These are phyloP conservation scores for Porites lobata DNA, from an alignment of 92 coral and sea anemone species.

Conservation along the genomic window DNA sequence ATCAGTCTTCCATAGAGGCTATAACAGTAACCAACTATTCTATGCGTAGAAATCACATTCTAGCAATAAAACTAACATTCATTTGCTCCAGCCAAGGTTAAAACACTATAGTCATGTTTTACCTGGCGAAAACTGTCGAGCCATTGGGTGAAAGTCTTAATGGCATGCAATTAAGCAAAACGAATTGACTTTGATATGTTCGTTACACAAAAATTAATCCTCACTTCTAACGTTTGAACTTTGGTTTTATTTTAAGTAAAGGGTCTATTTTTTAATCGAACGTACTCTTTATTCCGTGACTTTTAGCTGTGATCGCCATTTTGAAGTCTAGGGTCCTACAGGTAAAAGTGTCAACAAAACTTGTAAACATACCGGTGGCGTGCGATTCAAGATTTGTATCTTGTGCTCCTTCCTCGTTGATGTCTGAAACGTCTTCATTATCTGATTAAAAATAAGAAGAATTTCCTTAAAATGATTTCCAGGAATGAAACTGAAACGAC, in stretches of 20 bases:
- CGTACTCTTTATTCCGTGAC: slow-evolving; percentile 12
- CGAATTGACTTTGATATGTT: neutral
- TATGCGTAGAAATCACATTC: neutral
- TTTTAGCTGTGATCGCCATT: slow-evolving; percentile 8
- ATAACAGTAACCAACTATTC: too few species aligned
- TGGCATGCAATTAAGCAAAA: neutral
- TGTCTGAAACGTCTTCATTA: slow-evolving; percentile 43
- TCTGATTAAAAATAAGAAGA: slow-evolving; percentile 5
- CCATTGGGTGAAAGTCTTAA: neutral
- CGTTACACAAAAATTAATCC: neutral
- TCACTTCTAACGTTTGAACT: neutral
- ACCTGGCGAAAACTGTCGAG: neutral
- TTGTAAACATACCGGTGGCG: slow-evolving; percentile 62
- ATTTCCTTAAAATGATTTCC: neutral
- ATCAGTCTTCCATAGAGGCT: too few species aligned
- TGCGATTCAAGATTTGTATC: slow-evolving; percentile 16
- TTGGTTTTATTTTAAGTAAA: neutral
- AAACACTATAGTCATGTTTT: neutral
- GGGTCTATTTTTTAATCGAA: too few species aligned
- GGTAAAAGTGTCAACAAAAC: slow-evolving; percentile 59
- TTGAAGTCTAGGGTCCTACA: slow-evolving; percentile 30
- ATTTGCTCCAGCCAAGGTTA: neutral
- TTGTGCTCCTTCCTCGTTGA: slow-evolving; percentile 11
- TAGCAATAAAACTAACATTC: too few species aligned
- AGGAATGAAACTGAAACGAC: neutral